Conservation (phyloP, 2,888 invertebrate genomes). For the Sarcophaga variegata region DNA sequence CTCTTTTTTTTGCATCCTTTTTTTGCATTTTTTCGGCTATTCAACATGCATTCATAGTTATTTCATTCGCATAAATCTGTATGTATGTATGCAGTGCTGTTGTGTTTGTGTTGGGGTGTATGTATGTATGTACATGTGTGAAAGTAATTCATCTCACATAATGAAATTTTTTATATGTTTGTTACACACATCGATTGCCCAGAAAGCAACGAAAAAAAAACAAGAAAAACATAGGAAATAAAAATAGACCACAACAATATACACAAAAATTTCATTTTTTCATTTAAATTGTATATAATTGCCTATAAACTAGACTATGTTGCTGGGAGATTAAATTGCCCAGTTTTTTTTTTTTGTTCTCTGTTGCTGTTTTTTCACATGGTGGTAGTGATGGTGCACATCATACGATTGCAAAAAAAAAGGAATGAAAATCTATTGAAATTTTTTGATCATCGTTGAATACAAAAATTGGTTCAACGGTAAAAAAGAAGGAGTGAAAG, state of each 20-base stretch:
- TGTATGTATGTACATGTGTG: constrained; percentile 42
- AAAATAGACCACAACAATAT: constrained; percentile 70
- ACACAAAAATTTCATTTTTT: constrained; percentile 71
- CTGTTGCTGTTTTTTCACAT: too few species aligned
- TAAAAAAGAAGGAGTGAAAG: too few species aligned
- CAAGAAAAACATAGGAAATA: constrained; percentile 55
- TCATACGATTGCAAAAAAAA: background rate
- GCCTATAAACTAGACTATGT: constrained; percentile 66
- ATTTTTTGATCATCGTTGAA: constrained; percentile 6
- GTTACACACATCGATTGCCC: constrained; percentile 64
- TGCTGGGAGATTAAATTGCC: constrained; percentile 55
- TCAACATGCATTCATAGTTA: constrained; percentile 39
- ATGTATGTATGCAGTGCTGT: background rate
- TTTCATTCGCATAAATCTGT: constrained; percentile 22
- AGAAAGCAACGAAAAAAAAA: constrained; percentile 50
- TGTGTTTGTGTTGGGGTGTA: background rate
- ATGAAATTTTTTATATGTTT: constrained; percentile 72
- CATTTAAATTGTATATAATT: constrained; percentile 72
- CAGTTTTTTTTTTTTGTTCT: background rate
- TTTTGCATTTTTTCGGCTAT: constrained; percentile 55
- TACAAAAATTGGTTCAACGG: background rate
- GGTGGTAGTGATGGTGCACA: background rate
- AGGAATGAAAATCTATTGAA: constrained; percentile 1
- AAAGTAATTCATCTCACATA: constrained; percentile 70
- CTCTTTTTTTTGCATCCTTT: background rate